These are phyloP conservation scores for Tricholauxania praeusta DNA, from an alignment of 2,888 invertebrate genomes.

Conservation along the genomic window DNA sequence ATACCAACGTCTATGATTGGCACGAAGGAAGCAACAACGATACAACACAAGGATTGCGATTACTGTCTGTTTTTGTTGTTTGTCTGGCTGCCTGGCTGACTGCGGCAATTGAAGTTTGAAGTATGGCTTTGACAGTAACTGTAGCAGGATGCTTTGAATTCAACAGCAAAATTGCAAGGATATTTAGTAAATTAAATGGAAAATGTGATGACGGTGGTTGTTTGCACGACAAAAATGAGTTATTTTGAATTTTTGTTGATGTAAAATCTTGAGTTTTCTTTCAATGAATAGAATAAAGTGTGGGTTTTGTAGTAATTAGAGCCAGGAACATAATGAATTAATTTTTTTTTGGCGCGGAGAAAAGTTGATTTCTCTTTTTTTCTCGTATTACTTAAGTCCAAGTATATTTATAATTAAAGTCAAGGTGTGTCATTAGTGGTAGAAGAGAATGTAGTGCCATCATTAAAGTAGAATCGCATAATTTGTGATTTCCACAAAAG, in stretches of 20 bases:
- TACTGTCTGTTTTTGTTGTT: conserved; percentile 8
- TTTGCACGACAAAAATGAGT: not conserved
- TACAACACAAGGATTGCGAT: not conserved
- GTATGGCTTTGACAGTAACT: conserved; percentile 16
- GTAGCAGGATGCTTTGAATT: conserved; percentile 3
- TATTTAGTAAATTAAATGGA: conserved; percentile 32
- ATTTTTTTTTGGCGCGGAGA: too few relatives aligned
- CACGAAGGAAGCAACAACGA: not conserved
- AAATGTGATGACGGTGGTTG: not conserved
- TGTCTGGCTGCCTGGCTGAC: conserved; percentile 8
- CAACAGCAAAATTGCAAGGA: not conserved
- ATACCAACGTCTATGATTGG: not conserved
- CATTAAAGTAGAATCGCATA: too few relatives aligned
- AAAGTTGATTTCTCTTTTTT: too few relatives aligned
- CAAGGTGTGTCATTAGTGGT: too few relatives aligned
- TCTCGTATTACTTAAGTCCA: too few relatives aligned
- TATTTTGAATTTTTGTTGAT: not conserved
- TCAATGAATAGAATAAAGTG: not conserved
- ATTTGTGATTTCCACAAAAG: too few relatives aligned
- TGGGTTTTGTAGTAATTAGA: too few relatives aligned
- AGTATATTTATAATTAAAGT: too few relatives aligned
- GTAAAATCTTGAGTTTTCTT: not conserved
- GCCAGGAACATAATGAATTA: too few relatives aligned
- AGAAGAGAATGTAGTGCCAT: too few relatives aligned
- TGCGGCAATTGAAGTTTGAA: conserved; percentile 22